Percentiles rank a stretch among this genome's conserved stretches.
phyloP scores from a whole-genome alignment of 2,113 vertebrate species.

The Turdus rufiventris region DNA sequence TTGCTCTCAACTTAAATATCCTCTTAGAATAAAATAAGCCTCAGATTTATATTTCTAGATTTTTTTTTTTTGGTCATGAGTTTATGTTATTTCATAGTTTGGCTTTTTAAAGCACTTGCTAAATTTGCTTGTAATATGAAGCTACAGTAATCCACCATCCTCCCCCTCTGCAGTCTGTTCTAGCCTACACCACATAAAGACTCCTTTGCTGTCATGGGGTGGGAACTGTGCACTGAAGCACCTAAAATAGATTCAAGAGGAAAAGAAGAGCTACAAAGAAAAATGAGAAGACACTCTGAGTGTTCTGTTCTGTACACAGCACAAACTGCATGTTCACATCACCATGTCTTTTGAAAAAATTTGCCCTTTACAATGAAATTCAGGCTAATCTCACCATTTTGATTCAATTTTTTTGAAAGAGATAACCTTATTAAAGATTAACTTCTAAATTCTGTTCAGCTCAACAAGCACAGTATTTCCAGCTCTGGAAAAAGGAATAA shows the following conservation, averaged over 20 bases:
- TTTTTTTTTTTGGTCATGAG: neutral
- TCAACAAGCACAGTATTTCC: neutral
- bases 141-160: conserved; percentile 26
- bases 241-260: conserved; percentile 41
- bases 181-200: conserved; percentile 11
- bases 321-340: neutral
- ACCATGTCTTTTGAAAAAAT: neutral
- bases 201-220: conserved; percentile 1
- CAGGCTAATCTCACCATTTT: neutral
- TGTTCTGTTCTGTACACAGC: neutral
- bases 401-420: neutral
- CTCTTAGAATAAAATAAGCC: neutral
- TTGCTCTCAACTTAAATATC: neutral
- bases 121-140: conserved; percentile 17
- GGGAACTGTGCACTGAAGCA: neutral
- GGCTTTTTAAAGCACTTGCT: conserved; percentile 45
- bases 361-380: neutral
- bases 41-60: neutral
- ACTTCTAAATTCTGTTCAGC: neutral
- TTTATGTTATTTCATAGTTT: conserved; percentile 29
- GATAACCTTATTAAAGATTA: neutral
- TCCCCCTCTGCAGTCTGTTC: conserved; percentile 58
- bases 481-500: neutral
- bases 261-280: neutral
- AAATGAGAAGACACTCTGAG: neutral